phyloP scores from a whole-genome alignment of 2,888 invertebrate species.

The Eulithis testata region DNA sequence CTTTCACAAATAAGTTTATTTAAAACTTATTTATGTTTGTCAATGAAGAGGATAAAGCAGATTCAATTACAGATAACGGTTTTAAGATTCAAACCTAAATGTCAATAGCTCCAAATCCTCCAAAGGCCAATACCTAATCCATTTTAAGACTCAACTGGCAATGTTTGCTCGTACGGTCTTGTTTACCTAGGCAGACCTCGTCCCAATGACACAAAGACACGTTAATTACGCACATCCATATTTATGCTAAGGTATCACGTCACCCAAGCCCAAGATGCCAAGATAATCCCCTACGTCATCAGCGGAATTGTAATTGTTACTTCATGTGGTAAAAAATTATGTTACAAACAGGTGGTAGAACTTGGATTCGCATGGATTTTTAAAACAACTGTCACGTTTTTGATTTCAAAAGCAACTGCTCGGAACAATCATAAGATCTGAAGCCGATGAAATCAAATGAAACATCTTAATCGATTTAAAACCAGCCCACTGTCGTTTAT shows the following conservation, averaged over 20 bases:
- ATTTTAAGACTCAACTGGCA: conserved; percentile 11
- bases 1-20: too few species aligned
- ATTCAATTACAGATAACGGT: conserved; percentile 9
- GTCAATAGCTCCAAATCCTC: conserved; percentile 13
- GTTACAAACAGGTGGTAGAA: conserved; percentile 20
- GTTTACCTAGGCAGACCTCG: conserved; percentile 36
- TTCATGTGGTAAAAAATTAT: conserved; percentile 35
- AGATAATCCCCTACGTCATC: conserved; percentile 35
- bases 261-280: conserved; percentile 33
- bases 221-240: conserved; percentile 30
- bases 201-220: conserved; percentile 38
- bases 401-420: conserved; percentile 12
- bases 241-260: conserved; percentile 29
- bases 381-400: conserved; percentile 15
- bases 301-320: conserved; percentile 37
- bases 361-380: not conserved
- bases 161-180: conserved; percentile 13
- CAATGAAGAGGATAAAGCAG: not conserved
- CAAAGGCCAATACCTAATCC: conserved; percentile 26
- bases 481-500: conserved; percentile 13
- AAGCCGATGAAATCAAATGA: conserved; percentile 14
- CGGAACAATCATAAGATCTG: conserved; percentile 2
- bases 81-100: conserved; percentile 5
- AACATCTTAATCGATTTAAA: conserved; percentile 21
- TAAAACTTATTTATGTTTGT: not conserved